phyloP scores from a whole-genome alignment of 2,888 invertebrate species.

The Nemurella pictetii region DNA sequence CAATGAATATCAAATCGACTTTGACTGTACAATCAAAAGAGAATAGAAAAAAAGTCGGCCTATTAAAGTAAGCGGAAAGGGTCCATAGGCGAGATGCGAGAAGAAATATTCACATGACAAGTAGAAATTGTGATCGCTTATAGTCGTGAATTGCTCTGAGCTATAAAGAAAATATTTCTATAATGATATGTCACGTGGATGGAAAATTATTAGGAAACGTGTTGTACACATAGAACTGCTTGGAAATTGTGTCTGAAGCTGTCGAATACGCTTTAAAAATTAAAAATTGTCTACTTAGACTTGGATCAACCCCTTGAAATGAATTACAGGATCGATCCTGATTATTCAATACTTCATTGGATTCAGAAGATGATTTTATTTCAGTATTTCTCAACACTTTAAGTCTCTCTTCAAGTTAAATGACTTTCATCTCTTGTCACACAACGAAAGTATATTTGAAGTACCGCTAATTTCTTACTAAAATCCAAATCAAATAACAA shows the following conservation, averaged over 20 bases:
- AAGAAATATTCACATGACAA: neutral
- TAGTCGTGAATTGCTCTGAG: neutral
- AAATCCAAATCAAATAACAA: too few relatives aligned
- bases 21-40: constrained; percentile 30
- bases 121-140: neutral
- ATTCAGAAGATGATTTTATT: too few relatives aligned
- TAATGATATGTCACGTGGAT: neutral
- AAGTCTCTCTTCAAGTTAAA: too few relatives aligned
- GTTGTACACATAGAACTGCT: too few relatives aligned
- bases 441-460: too few relatives aligned
- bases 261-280: neutral
- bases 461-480: too few relatives aligned
- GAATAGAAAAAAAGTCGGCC: constrained; percentile 20
- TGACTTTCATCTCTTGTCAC: too few relatives aligned
- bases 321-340: too few relatives aligned
- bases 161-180: neutral
- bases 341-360: too few relatives aligned
- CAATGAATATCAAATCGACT: constrained; percentile 41
- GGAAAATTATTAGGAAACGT: neutral
- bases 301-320: too few relatives aligned
- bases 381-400: too few relatives aligned
- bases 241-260: neutral
- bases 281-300: too few relatives aligned
- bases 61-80: neutral
- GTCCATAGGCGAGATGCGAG: neutral